phyloP scores from a whole-genome alignment of 1,140 invertebrate genomes.

The Euglossa dilemma region DNA sequence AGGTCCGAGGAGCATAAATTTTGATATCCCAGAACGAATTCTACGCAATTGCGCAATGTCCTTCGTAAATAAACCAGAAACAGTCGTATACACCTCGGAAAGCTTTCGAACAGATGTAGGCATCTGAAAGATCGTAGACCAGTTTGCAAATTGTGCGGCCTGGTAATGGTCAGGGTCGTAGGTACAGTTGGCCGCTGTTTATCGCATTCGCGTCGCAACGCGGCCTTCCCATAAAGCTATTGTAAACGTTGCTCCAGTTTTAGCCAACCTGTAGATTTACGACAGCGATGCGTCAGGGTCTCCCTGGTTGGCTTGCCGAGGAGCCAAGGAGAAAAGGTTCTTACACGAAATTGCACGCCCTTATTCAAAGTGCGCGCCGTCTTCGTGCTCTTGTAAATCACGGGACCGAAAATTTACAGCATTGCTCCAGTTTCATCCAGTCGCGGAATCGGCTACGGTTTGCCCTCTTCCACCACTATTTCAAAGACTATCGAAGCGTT shows the following conservation, averaged over 20 bases:
- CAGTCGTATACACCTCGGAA: too few species aligned
- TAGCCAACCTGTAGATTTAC: constrained; percentile 65
- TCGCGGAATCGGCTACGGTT: constrained; percentile 31
- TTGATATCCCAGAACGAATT: neutral
- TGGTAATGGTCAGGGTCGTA: constrained; percentile 34
- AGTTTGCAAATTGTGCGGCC: constrained; percentile 27
- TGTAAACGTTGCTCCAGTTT: constrained; percentile 68
- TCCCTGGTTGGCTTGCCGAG: neutral
- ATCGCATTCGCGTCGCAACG: neutral
- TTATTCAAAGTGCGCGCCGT: constrained; percentile 17
- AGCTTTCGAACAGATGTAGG: neutral
- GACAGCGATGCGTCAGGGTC: constrained; percentile 17
- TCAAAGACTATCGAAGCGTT: neutral
- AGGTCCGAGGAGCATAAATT: too few species aligned
- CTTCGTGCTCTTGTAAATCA: constrained; percentile 49
- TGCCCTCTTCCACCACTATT: neutral
- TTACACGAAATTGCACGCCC: constrained; percentile 48
- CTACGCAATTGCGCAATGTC: neutral
- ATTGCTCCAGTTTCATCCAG: constrained; percentile 64
- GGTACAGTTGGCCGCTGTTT: neutral
- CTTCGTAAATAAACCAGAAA: neutral
- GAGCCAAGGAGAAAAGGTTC: constrained; percentile 13
- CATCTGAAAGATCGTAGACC: neutral
- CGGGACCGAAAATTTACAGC: constrained; percentile 52
- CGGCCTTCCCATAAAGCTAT: constrained; percentile 57